Conservation (phyloP, 2,113 vertebrate genomes). For the Zeus faber region DNA sequence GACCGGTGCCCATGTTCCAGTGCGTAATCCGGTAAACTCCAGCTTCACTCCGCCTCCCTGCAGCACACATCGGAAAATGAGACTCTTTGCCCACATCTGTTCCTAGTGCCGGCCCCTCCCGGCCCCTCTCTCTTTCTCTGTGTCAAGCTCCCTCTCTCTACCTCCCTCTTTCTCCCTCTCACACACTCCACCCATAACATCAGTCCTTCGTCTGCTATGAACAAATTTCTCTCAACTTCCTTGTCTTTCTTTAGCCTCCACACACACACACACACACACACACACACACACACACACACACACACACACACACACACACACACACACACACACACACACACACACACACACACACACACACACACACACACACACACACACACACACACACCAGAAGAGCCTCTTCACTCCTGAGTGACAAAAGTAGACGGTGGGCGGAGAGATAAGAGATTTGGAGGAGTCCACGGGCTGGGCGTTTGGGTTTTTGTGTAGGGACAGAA, state of each 20-base stretch:
- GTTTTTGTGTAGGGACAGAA: neutral
- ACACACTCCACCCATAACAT: constrained; percentile 27
- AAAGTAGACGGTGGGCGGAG: too few species aligned
- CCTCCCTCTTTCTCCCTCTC: constrained; percentile 24
- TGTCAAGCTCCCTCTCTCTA: too few species aligned
- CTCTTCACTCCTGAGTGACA: constrained; percentile 8
- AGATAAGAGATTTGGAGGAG: neutral
- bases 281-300: neutral
- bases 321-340: constrained; percentile 16
- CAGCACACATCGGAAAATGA: constrained; percentile 41
- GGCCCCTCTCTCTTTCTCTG: constrained; percentile 31
- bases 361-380: constrained; percentile 15
- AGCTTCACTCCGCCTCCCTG: constrained; percentile 18
- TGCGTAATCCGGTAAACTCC: constrained; percentile 17
- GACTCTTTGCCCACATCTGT: constrained; percentile 51
- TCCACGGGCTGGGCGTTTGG: neutral
- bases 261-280: constrained; percentile 16
- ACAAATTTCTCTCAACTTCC: constrained; percentile 26
- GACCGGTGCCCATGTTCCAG: constrained; percentile 1
- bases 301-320: constrained; percentile 12
- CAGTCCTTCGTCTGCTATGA: constrained; percentile 21
- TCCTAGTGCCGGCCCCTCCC: constrained; percentile 47
- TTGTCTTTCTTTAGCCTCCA: neutral
- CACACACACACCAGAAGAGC: neutral
- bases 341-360: constrained; percentile 14